A percentile compares a stretch with the other conserved stretches of the same genome.
Evolutionary conservation across 37 sponge, comb jelly and placozoan species (phyloP).

Genomic region (Crambe crambe): DNA sequence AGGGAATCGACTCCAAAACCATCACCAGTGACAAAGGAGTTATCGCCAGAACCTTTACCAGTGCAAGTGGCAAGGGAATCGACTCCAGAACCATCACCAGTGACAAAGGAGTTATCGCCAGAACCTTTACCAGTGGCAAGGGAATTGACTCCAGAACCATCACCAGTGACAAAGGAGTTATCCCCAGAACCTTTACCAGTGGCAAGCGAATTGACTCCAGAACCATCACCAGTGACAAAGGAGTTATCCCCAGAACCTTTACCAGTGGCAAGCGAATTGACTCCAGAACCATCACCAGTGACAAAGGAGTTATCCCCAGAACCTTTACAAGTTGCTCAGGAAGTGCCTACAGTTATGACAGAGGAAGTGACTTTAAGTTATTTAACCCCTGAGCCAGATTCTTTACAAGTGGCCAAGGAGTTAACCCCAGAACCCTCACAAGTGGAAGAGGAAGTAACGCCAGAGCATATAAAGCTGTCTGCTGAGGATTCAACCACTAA

Average conservation of each 20-base stretch:
- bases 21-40: too few species aligned
- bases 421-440: not conserved
- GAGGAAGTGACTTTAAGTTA: too few species aligned
- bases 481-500: not conserved
- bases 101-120: not conserved
- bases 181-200: not conserved
- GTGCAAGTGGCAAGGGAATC: not conserved
- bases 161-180: not conserved
- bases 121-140: not conserved
- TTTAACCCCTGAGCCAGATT: too few species aligned
- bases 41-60: not conserved
- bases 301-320: not conserved
- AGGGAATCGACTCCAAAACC: too few species aligned
- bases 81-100: not conserved
- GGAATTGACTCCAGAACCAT: not conserved
- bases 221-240: too few species aligned
- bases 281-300: not conserved
- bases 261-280: not conserved
- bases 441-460: not conserved
- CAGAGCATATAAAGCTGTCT: not conserved
- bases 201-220: not conserved
- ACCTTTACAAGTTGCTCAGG: too few species aligned
- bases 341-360: too few species aligned
- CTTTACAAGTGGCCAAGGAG: not conserved
- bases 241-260: not conserved